These are phyloP conservation scores for Anser brachyrhynchus DNA, from an alignment of 2,113 vertebrate species.

Conservation along the genomic window DNA sequence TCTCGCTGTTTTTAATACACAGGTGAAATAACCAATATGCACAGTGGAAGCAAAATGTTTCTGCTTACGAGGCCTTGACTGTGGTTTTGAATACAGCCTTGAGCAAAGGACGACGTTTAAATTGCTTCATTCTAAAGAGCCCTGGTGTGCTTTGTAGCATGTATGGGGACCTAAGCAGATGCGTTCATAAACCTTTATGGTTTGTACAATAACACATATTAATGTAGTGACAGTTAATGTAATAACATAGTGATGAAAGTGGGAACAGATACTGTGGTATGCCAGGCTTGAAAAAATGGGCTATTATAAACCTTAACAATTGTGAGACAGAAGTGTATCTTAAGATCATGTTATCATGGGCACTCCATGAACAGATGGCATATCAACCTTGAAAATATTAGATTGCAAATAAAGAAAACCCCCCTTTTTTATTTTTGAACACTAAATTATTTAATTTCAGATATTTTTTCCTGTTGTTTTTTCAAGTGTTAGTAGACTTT, in stretches of 20 bases:
- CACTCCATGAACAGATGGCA: neutral
- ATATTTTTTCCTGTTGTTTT: neutral
- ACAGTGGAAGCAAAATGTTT: neutral
- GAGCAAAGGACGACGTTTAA: neutral
- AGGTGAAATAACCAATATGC: neutral
- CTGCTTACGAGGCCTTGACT: neutral
- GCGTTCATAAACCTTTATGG: neutral
- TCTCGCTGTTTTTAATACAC: neutral
- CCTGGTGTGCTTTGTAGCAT: neutral
- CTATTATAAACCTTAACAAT: neutral
- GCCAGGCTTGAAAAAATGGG: neutral
- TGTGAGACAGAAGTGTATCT: neutral
- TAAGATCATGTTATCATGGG: neutral
- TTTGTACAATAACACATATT: neutral
- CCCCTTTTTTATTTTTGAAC: neutral
- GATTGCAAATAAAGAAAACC: neutral
- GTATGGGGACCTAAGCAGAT: neutral
- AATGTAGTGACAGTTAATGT: neutral
- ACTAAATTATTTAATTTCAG: neutral
- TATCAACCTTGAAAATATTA: neutral
- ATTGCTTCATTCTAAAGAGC: neutral
- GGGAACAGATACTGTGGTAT: neutral
- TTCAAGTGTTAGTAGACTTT: neutral
- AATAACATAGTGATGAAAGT: neutral
- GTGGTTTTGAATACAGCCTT: neutral